Evolutionary conservation across 2,113 vertebrate genomes (phyloP).

Genomic region (Gadus macrocephalus): DNA sequence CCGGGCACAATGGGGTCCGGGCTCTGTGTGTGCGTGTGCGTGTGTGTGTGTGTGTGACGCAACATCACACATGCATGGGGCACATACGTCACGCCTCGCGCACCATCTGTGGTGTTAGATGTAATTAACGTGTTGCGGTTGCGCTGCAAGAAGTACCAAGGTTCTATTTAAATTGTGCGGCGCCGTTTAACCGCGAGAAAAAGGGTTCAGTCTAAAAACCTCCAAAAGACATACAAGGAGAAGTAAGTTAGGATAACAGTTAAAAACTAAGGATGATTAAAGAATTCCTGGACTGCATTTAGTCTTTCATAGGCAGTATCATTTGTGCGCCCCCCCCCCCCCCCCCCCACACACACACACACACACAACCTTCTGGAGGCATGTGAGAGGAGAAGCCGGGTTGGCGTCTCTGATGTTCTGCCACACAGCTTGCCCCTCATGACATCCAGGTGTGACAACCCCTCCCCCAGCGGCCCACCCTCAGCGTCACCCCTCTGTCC

Average conservation of each 20-base stretch:
- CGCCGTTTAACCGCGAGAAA: conserved; percentile 1
- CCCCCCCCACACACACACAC: no score
- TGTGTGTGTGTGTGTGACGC: conserved; percentile 2
- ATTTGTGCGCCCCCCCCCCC: background rate
- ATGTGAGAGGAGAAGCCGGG: conserved; percentile 52
- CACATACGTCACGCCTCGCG: conserved; percentile 11
- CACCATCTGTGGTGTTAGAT: conserved; percentile 31
- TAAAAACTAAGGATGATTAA: no score
- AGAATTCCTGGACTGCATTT: no score
- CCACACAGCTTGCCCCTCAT: conserved; percentile 36
- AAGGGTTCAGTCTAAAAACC: background rate
- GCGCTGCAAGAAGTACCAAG: background rate
- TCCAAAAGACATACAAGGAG: no score
- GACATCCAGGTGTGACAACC: conserved; percentile 49
- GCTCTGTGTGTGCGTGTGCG: background rate
- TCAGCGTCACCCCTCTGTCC: conserved; percentile 3
- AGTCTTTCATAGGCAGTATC: no score
- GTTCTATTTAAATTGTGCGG: conserved; percentile 33
- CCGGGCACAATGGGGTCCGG: conserved; percentile 54
- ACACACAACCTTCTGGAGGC: conserved; percentile 52
- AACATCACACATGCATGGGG: conserved; percentile 22
- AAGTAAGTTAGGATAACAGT: no score
- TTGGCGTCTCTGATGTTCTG: conserved; percentile 55
- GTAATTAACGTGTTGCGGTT: conserved; percentile 25
- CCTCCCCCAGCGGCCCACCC: background rate